Evolutionary conservation across 1,140 invertebrate species (phyloP).

Genomic region (Leptinotarsa undecemlineata): DNA sequence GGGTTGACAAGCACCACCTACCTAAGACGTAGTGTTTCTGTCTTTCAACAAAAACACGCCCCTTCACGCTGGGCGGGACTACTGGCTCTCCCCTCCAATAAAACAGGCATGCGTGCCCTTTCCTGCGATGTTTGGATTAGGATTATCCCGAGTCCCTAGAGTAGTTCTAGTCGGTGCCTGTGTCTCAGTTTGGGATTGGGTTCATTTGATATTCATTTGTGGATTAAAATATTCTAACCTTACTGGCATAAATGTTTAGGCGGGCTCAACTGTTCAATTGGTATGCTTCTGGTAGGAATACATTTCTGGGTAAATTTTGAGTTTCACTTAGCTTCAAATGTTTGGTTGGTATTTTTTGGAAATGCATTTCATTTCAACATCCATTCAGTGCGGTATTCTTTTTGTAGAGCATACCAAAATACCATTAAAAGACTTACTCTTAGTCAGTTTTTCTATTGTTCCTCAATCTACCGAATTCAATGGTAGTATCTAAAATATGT

Average conservation of each 20-base stretch:
- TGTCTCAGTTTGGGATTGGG: background rate
- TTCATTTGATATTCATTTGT: constrained; percentile 18
- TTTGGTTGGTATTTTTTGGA: too few species aligned
- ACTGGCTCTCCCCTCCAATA: background rate
- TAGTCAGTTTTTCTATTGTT: too few species aligned
- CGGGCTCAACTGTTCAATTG: background rate
- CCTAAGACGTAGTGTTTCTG: constrained; percentile 24
- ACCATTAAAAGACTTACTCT: too few species aligned
- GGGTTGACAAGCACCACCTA: constrained; percentile 24
- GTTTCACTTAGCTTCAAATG: too few species aligned
- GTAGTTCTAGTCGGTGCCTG: background rate
- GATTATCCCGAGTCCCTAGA: background rate
- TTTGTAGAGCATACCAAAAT: too few species aligned
- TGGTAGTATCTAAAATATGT: too few species aligned
- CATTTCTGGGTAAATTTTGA: too few species aligned
- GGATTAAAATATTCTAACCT: constrained; percentile 21
- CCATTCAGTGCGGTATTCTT: too few species aligned
- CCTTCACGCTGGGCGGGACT: background rate
- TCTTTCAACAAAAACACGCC: constrained; percentile 23
- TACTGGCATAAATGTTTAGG: constrained; percentile 20
- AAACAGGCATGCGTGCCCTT: background rate
- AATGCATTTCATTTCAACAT: too few species aligned
- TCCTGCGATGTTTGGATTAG: background rate
- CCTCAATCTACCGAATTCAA: too few species aligned
- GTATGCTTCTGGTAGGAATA: too few species aligned